Conservation (phyloP, 1,140 invertebrate genomes). For the Cydia splendana region DNA sequence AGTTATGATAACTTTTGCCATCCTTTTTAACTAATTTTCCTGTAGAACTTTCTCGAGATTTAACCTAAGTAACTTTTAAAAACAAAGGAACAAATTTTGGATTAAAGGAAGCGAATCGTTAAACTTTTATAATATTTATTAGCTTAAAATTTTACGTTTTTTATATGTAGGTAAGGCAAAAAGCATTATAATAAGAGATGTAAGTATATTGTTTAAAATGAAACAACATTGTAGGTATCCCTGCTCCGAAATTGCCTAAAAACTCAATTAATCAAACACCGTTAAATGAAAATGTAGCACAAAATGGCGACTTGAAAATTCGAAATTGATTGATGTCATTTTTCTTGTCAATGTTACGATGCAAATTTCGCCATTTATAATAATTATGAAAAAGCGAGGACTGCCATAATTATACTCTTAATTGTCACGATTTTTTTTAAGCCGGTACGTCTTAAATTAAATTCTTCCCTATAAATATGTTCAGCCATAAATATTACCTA, state of each 20-base stretch:
- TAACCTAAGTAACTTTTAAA: not conserved
- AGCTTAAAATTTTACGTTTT: too few relatives aligned
- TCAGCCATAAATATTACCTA: not conserved
- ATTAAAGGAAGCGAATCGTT: not conserved
- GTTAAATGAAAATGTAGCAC: slow-evolving; percentile 3
- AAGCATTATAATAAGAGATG: too few relatives aligned
- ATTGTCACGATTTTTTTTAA: not conserved
- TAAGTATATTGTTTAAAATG: too few relatives aligned
- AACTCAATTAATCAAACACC: slow-evolving; percentile 24
- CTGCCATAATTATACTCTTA: too few relatives aligned
- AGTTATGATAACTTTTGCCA: not conserved
- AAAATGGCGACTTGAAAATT: not conserved
- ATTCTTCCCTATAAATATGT: not conserved
- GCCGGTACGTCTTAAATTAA: not conserved
- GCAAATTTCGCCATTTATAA: not conserved
- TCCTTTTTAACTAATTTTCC: not conserved
- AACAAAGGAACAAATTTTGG: not conserved
- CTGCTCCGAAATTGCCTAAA: not conserved
- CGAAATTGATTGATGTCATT: slow-evolving; percentile 11
- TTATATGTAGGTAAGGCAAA: too few relatives aligned
- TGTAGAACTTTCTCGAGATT: not conserved
- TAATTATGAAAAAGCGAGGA: not conserved
- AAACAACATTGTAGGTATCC: not conserved
- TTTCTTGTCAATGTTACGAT: slow-evolving; percentile 21
- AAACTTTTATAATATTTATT: slow-evolving; percentile 3